phyloP scores from a whole-genome alignment of 1,140 invertebrate genomes.

The Cataglyphis hispanica region DNA sequence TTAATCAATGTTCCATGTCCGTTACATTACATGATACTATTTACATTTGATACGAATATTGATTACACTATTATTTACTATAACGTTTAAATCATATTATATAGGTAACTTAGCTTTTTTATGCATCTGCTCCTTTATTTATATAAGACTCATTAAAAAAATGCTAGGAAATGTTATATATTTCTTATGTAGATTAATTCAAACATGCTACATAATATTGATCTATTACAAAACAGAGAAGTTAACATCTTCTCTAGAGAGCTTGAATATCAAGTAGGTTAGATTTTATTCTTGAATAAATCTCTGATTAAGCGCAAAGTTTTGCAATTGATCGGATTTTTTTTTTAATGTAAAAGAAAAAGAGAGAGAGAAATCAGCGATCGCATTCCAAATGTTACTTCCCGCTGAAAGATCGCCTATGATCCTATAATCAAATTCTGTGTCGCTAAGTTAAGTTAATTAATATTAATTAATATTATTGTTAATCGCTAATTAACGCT shows the following conservation, averaged over 20 bases:
- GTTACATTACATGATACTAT: background rate
- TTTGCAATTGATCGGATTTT: background rate
- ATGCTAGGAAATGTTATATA: conserved; percentile 19
- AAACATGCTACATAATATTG: background rate
- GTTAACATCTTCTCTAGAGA: background rate
- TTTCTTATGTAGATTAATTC: conserved; percentile 13
- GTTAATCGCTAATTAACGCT: conserved; percentile 41
- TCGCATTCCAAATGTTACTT: background rate
- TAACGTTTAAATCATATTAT: background rate
- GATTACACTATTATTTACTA: background rate
- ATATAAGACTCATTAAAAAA: conserved; percentile 22
- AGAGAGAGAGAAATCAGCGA: background rate
- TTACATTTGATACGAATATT: background rate
- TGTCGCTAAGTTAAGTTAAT: conserved; percentile 17
- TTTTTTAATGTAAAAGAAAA: background rate
- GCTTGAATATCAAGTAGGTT: background rate
- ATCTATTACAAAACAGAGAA: background rate
- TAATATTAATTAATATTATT: too few species aligned
- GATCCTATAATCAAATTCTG: conserved; percentile 16
- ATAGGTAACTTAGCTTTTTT: conserved; percentile 9
- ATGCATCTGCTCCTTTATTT: conserved; percentile 21
- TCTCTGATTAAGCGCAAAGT: background rate
- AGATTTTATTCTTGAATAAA: background rate
- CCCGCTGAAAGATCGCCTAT: background rate
- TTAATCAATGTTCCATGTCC: conserved; percentile 25